These are phyloP conservation scores for Flexamia atlantica DNA, from an alignment of 2,888 invertebrate species.

Conservation along the genomic window DNA sequence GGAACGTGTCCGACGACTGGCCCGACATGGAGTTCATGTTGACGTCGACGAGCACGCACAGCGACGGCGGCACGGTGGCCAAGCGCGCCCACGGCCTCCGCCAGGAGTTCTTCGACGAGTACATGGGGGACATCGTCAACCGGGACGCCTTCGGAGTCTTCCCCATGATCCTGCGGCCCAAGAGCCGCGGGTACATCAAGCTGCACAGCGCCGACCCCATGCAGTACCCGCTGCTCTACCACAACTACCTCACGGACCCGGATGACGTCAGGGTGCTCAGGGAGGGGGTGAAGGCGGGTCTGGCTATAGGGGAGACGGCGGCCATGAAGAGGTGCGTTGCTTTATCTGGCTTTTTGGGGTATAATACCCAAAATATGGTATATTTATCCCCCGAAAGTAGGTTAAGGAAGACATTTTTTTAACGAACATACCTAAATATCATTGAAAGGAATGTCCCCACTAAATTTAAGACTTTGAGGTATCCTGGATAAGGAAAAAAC, in stretches of 20 bases:
- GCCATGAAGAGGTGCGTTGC: too few relatives aligned
- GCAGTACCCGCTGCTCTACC: conserved; percentile 91
- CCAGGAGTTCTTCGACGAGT: conserved; percentile 88
- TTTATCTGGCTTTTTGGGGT: too few relatives aligned
- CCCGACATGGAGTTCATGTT: conserved; percentile 96
- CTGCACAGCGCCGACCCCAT: conserved; percentile 81
- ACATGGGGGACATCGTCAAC: conserved; percentile 84
- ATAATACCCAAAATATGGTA: too few relatives aligned
- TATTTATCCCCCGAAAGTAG: too few relatives aligned
- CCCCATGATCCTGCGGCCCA: conserved; percentile 94
- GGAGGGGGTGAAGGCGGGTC: conserved; percentile 91
- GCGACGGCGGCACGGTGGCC: conserved; percentile 87
- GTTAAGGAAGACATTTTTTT: too few relatives aligned
- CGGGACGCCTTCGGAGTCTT: conserved; percentile 89
- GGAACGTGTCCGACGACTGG: conserved; percentile 92
- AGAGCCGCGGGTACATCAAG: conserved; percentile 89
- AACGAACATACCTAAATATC: too few relatives aligned
- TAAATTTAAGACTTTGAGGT: too few relatives aligned
- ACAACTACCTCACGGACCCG: conserved; percentile 94
- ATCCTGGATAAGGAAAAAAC: too few relatives aligned
- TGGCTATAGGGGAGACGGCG: conserved; percentile 81
- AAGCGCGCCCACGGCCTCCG: conserved; percentile 89
- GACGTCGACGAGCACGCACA: conserved; percentile 88
- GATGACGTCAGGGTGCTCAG: conserved; percentile 90
- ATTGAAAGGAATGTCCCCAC: too few relatives aligned